phyloP scores from a whole-genome alignment of 2,797 vertebrate species.

The Oreortyx pictus region DNA sequence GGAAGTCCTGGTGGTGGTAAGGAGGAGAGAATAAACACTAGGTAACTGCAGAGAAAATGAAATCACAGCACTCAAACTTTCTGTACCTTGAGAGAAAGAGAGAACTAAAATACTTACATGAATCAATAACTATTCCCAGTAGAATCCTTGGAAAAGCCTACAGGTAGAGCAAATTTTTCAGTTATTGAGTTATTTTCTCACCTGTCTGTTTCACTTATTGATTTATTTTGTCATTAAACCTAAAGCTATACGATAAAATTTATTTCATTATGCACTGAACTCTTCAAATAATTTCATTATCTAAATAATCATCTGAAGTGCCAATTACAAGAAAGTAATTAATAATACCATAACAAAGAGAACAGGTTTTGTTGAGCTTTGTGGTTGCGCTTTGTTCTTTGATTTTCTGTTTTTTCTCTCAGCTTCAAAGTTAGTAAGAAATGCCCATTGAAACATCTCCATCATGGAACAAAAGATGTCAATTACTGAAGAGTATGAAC shows the following conservation, averaged over 20 bases:
- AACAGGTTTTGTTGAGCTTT: conserved; percentile 27
- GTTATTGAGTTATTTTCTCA: conserved; percentile 78
- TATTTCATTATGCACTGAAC: conserved; percentile 41
- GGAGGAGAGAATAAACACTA: background rate
- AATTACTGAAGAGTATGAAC: conserved; percentile 43
- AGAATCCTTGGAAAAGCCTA: conserved; percentile 69
- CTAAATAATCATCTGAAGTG: conserved; percentile 72
- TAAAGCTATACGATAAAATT: conserved; percentile 59
- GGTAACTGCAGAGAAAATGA: conserved; percentile 65
- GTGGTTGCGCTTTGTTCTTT: conserved; percentile 32
- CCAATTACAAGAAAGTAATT: conserved; percentile 76
- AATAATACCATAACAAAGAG: conserved; percentile 61
- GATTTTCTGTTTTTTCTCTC: conserved; percentile 41
- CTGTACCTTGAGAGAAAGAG: conserved; percentile 26
- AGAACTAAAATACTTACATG: conserved; percentile 66
- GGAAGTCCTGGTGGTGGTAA: background rate
- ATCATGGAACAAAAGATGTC: conserved; percentile 61
- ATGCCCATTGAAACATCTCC: background rate
- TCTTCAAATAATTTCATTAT: conserved; percentile 67
- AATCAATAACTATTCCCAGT: conserved; percentile 75
- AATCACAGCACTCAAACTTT: conserved; percentile 69
- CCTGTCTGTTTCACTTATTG: conserved; percentile 77
- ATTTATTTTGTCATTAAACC: conserved; percentile 77
- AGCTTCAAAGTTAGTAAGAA: conserved; percentile 29
- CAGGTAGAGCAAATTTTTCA: conserved; percentile 66